These are phyloP conservation scores for Halictus ligatus DNA, from an alignment of 2,888 invertebrate species.

Conservation along the genomic window DNA sequence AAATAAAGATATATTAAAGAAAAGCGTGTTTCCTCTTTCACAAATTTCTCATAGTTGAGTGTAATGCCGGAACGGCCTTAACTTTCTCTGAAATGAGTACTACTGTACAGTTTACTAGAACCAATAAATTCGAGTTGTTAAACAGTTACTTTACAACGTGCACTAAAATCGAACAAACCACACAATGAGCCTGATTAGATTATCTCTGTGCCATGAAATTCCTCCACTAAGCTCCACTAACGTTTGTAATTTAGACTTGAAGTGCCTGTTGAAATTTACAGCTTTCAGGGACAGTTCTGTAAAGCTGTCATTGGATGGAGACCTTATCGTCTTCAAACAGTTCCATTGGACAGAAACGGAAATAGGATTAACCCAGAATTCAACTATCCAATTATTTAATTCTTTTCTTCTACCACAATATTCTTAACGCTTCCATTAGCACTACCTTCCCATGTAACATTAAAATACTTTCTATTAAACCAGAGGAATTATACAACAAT, in stretches of 20 bases:
- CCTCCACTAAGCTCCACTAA: neutral
- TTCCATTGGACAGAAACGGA: neutral
- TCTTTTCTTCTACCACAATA: too few relatives aligned
- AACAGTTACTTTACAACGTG: neutral
- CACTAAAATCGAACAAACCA: neutral
- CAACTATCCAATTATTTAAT: neutral
- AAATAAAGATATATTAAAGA: too few relatives aligned
- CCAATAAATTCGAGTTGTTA: neutral
- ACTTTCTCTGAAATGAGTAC: neutral
- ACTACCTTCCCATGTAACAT: too few relatives aligned
- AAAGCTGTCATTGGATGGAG: neutral
- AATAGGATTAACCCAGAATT: neutral
- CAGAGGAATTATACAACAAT: too few relatives aligned
- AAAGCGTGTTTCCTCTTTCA: too few relatives aligned
- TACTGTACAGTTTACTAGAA: neutral
- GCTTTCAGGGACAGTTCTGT: neutral
- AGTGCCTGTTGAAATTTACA: conserved; percentile 1
- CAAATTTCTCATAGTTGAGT: too few relatives aligned
- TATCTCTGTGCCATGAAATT: neutral
- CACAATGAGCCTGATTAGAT: neutral
- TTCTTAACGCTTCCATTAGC: too few relatives aligned
- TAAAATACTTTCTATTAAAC: too few relatives aligned
- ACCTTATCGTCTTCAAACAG: neutral
- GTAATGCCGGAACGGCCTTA: neutral
- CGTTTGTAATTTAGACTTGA: neutral